Percentiles rank a stretch among this genome's conserved stretches.
Conservation (phyloP, 2,797 vertebrate species). For the Heliangelus exortis region DNA sequence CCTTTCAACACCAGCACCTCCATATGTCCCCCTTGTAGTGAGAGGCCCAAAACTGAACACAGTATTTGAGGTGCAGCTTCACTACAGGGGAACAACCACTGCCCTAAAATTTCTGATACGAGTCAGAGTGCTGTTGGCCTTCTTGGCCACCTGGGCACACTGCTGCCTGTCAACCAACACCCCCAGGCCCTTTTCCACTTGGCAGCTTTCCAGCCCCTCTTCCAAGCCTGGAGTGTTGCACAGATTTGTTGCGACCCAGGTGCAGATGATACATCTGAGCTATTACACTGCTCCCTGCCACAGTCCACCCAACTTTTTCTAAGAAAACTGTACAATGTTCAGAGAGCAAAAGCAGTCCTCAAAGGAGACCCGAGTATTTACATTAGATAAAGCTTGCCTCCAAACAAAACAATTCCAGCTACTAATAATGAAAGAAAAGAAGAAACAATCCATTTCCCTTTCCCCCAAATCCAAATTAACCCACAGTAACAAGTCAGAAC, state of each 20-base stretch:
- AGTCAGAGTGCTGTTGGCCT: neutral
- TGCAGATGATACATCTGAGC: neutral
- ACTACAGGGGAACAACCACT: neutral
- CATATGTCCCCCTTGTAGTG: neutral
- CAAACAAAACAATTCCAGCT: neutral
- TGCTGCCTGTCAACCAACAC: rapidly evolving
- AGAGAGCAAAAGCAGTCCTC: neutral
- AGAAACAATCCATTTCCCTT: neutral
- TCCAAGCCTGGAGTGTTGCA: neutral
- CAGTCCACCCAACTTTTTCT: neutral
- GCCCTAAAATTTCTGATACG: rapidly evolving
- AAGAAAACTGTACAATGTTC: neutral
- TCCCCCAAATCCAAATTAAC: neutral
- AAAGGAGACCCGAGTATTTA: neutral
- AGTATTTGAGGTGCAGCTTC: too few species aligned
- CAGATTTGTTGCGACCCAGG: neutral
- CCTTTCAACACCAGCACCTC: neutral
- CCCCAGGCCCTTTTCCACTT: rapidly evolving
- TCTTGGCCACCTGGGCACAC: neutral
- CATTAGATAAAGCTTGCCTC: neutral
- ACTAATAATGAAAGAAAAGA: neutral
- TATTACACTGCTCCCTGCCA: neutral
- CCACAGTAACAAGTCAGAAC: neutral
- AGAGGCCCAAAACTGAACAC: neutral
- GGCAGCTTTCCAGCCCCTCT: neutral